Conservation (phyloP, 2,888 invertebrate genomes). For the Drosophila demipolita region DNA sequence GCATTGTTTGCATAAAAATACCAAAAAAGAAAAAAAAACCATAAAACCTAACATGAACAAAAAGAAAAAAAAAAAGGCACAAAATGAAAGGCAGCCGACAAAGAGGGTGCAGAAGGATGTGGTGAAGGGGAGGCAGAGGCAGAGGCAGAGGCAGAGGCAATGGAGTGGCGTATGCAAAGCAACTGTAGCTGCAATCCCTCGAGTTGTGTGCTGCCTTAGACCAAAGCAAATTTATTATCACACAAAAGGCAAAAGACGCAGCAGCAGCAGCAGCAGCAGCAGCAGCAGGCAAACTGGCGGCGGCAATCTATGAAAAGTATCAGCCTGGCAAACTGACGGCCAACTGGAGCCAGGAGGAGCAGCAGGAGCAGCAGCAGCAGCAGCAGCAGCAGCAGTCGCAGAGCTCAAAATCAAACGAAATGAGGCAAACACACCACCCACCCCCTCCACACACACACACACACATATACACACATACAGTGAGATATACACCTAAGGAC, state of each 20-base stretch:
- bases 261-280: conserved; percentile 33
- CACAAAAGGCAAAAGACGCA: conserved; percentile 73
- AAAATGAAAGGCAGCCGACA: conserved; percentile 56
- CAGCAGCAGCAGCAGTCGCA: conserved; percentile 28
- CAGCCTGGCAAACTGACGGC: conserved; percentile 42
- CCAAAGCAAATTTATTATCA: conserved; percentile 80
- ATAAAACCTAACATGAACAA: conserved; percentile 19
- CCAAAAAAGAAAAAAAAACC: conserved; percentile 57
- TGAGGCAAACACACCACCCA: conserved; percentile 58
- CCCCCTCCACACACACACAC: not conserved
- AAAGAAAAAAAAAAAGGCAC: conserved; percentile 33
- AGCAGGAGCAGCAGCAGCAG: conserved; percentile 9
- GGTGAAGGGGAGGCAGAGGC: not conserved
- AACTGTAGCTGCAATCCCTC: conserved; percentile 67
- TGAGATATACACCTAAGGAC: conserved; percentile 21
- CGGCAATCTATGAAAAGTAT: conserved; percentile 69
- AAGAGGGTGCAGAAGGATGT: conserved; percentile 25
- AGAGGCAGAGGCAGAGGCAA: not conserved
- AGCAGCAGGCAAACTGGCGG: conserved; percentile 21
- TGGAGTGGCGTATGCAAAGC: conserved; percentile 28
- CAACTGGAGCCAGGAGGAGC: conserved; percentile 30
- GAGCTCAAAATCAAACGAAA: conserved; percentile 79
- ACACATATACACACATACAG: not conserved
- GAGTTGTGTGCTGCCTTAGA: conserved; percentile 73
- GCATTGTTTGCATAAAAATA: conserved; percentile 81